Conservation (phyloP, 2,113 vertebrate species). For the Lathamus discolor region DNA sequence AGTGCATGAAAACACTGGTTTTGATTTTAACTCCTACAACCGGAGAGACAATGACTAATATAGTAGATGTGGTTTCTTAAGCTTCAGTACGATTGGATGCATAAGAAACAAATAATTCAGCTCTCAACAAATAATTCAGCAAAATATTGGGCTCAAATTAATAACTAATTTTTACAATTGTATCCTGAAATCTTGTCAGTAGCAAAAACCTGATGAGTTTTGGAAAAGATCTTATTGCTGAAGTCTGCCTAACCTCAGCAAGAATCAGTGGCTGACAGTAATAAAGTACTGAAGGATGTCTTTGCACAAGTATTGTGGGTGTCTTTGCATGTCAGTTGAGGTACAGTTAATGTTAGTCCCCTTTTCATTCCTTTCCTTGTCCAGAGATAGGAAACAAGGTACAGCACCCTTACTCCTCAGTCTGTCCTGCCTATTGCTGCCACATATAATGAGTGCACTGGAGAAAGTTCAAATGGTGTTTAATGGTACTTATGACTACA, state of each 20-base stretch:
- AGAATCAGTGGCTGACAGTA: background rate
- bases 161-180: background rate
- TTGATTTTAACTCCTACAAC: background rate
- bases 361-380: background rate
- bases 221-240: background rate
- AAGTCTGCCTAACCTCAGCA: rapidly evolving
- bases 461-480: background rate
- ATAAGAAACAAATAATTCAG: background rate
- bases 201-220: background rate
- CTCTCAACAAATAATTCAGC: too few relatives aligned
- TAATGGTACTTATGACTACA: background rate
- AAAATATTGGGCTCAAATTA: background rate
- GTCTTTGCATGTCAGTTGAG: background rate
- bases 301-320: background rate
- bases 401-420: background rate
- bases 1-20: background rate
- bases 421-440: background rate
- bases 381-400: background rate
- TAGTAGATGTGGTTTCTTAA: background rate
- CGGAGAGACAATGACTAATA: background rate
- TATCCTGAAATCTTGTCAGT: background rate
- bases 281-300: background rate
- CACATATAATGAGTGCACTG: rapidly evolving
- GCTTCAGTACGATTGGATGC: background rate
- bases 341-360: background rate